phyloP scores from a whole-genome alignment of 2,797 vertebrate species.

The Crypturellus tataupa region DNA sequence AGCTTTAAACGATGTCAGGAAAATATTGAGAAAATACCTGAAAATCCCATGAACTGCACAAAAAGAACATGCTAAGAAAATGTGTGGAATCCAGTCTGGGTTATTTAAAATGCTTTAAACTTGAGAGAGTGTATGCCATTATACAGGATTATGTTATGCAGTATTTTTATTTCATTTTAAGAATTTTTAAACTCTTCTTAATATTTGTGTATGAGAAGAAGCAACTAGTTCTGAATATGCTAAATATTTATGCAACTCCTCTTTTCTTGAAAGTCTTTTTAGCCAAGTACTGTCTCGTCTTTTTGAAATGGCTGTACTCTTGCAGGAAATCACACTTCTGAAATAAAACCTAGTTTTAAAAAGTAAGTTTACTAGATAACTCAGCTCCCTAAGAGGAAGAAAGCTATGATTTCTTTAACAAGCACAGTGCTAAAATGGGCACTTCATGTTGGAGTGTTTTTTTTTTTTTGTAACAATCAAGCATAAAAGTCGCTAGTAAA shows the following conservation, averaged over 20 bases:
- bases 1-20: conserved; percentile 61
- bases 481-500: not conserved
- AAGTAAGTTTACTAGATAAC: not conserved
- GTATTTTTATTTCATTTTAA: conserved; percentile 76
- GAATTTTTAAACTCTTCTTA: conserved; percentile 15
- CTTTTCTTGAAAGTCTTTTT: conserved; percentile 31
- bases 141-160: conserved; percentile 67
- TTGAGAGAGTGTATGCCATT: conserved; percentile 72
- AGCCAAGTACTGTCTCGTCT: not conserved
- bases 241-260: conserved; percentile 73
- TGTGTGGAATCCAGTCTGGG: not conserved
- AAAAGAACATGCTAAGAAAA: not conserved
- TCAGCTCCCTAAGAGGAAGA: not conserved
- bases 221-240: conserved; percentile 30
- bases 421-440: conserved; percentile 9
- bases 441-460: not conserved
- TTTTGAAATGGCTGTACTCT: conserved; percentile 45
- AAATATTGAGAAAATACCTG: not conserved
- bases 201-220: conserved; percentile 44
- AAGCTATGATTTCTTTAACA: not conserved
- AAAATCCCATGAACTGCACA: not conserved
- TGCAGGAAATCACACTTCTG: conserved; percentile 30
- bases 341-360: not conserved
- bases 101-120: conserved; percentile 76
- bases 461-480: not conserved